Evolutionary conservation across 2,888 invertebrate species (phyloP).

Genomic region (Catocala fraxini): DNA sequence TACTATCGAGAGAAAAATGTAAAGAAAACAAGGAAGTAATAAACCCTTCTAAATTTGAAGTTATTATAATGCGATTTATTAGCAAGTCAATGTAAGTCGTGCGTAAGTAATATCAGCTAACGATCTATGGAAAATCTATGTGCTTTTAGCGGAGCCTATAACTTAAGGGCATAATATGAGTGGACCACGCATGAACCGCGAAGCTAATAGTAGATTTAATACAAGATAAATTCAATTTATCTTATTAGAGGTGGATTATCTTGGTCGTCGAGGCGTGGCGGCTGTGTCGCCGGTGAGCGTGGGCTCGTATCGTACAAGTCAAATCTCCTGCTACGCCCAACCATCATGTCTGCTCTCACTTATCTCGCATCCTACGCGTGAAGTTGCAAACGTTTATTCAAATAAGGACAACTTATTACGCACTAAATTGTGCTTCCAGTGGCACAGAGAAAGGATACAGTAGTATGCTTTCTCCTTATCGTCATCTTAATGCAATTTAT

Average conservation of each 20-base stretch:
- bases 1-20: not conserved
- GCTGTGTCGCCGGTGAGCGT: constrained; percentile 62
- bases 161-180: constrained; percentile 62
- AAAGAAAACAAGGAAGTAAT: constrained; percentile 8
- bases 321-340: constrained; percentile 44
- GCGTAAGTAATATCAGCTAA: constrained; percentile 43
- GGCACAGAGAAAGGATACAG: constrained; percentile 8
- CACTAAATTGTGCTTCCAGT: constrained; percentile 32
- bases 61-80: constrained; percentile 26
- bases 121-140: constrained; percentile 55
- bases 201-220: constrained; percentile 66
- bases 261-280: constrained; percentile 48
- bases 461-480: constrained; percentile 22
- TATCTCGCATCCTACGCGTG: constrained; percentile 53
- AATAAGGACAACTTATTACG: constrained; percentile 39
- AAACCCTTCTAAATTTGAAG: constrained; percentile 6
- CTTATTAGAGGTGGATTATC: constrained; percentile 68
- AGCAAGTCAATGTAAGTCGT: constrained; percentile 23
- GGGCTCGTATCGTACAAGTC: constrained; percentile 55
- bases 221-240: constrained; percentile 75
- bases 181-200: constrained; percentile 62
- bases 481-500: constrained; percentile 22
- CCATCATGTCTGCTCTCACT: constrained; percentile 41
- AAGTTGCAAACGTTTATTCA: constrained; percentile 43
- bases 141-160: constrained; percentile 55